These are phyloP conservation scores for Leptinotarsa haldemani DNA, from an alignment of 2,888 invertebrate species.

Conservation along the genomic window DNA sequence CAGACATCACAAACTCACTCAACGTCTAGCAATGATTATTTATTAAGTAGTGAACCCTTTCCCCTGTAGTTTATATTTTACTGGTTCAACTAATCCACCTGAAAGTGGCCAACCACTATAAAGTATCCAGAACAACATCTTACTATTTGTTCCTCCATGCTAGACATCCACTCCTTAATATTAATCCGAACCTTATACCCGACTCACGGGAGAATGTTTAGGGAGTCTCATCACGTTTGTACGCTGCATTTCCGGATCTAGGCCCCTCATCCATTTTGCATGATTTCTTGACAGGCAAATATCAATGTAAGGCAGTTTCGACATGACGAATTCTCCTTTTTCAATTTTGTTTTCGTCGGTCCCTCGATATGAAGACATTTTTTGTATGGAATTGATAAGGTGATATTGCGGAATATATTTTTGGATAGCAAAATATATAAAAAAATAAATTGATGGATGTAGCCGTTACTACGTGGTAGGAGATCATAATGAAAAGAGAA, in stretches of 20 bases:
- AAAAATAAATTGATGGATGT: too few relatives aligned
- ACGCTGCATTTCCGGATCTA: slow-evolving; percentile 43
- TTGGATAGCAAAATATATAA: not conserved
- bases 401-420: not conserved
- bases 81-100: slow-evolving; percentile 5
- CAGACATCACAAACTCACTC: not conserved
- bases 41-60: not conserved
- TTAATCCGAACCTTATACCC: slow-evolving; percentile 41
- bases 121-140: slow-evolving; percentile 3
- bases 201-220: slow-evolving; percentile 56
- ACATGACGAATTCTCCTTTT: slow-evolving; percentile 9
- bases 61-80: not conserved
- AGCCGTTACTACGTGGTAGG: too few relatives aligned
- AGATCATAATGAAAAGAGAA: too few relatives aligned
- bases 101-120: not conserved
- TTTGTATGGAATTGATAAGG: not conserved
- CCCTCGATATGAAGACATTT: not conserved
- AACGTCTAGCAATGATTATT: not conserved
- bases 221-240: slow-evolving; percentile 57
- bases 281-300: slow-evolving; percentile 26
- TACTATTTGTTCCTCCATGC: slow-evolving; percentile 3
- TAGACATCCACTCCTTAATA: slow-evolving; percentile 4
- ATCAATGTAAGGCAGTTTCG: not conserved
- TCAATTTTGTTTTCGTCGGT: slow-evolving; percentile 13
- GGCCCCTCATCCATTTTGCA: slow-evolving; percentile 24